Conservation (phyloP, 2,113 vertebrate genomes). For the Charadrius vociferus region DNA sequence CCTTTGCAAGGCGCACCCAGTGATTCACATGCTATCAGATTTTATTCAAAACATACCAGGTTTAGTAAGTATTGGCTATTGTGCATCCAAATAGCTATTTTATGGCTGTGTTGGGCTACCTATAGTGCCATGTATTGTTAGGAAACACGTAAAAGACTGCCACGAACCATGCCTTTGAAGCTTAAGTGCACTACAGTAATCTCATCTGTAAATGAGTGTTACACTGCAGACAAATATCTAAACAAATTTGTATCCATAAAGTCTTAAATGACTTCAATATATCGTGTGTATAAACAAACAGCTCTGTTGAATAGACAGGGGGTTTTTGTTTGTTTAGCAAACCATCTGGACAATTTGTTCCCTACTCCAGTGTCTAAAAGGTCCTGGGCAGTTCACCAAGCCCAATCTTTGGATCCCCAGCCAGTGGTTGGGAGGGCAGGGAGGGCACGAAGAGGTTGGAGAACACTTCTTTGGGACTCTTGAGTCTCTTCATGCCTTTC, state of each 20-base stretch:
- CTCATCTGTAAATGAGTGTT: not conserved
- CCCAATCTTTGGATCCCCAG: not conserved
- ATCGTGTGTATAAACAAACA: not conserved
- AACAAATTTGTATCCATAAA: not conserved
- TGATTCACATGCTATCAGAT: not conserved
- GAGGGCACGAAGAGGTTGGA: not conserved
- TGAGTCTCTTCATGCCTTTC: not conserved
- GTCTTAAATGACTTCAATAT: not conserved
- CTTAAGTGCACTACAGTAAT: not conserved
- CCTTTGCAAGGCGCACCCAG: not conserved
- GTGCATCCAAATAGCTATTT: not conserved
- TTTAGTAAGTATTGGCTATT: not conserved
- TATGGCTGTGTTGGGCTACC: not conserved
- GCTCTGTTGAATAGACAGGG: not conserved
- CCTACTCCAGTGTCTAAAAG: not conserved
- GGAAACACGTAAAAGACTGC: not conserved
- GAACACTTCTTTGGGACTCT: not conserved
- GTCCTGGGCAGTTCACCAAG: not conserved
- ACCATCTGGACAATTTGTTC: not conserved
- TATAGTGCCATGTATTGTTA: not conserved
- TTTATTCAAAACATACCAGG: not conserved
- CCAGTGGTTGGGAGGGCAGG: not conserved
- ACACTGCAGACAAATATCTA: not conserved
- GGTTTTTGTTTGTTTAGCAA: not conserved
- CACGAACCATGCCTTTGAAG: not conserved